phyloP scores from a whole-genome alignment of 2,888 invertebrate genomes.

The Melanostoma mellinum region DNA sequence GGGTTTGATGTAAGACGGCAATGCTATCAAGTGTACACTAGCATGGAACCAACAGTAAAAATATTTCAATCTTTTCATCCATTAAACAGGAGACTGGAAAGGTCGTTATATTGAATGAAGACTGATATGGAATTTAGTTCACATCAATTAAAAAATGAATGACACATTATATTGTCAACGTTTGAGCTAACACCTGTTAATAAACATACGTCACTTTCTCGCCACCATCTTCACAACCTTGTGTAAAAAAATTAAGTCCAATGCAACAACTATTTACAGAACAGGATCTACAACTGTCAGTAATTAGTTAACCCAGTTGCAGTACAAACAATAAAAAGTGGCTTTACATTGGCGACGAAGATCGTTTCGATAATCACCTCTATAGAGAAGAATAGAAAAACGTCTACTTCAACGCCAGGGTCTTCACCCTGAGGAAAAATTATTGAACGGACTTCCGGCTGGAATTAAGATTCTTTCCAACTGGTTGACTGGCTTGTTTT shows the following conservation, averaged over 20 bases:
- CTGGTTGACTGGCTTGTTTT: slow-evolving; percentile 29
- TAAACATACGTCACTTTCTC: no score
- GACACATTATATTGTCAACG: no score
- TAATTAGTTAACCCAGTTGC: slow-evolving; percentile 50
- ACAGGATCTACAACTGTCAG: slow-evolving; percentile 68
- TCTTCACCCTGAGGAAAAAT: slow-evolving; percentile 16
- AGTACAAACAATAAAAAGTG: slow-evolving; percentile 23
- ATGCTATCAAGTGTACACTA: no score
- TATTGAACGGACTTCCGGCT: slow-evolving; percentile 54
- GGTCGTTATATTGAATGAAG: no score
- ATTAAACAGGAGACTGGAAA: no score
- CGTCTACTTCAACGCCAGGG: slow-evolving; percentile 44
- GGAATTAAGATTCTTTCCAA: slow-evolving; percentile 39
- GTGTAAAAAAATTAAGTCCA: not conserved
- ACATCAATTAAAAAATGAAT: no score
- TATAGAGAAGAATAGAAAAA: slow-evolving; percentile 15
- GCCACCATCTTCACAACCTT: no score
- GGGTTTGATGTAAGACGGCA: no score
- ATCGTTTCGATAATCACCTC: slow-evolving; percentile 44
- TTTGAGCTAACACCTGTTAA: no score
- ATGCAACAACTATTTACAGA: slow-evolving; percentile 34
- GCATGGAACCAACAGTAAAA: no score
- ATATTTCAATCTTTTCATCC: no score
- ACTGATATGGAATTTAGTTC: no score
- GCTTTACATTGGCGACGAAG: slow-evolving; percentile 28